Evolutionary conservation across 2,888 invertebrate genomes (phyloP), one percentile per base, ranked within the genome.

Genomic region (Ethmia dodecea): DNA sequence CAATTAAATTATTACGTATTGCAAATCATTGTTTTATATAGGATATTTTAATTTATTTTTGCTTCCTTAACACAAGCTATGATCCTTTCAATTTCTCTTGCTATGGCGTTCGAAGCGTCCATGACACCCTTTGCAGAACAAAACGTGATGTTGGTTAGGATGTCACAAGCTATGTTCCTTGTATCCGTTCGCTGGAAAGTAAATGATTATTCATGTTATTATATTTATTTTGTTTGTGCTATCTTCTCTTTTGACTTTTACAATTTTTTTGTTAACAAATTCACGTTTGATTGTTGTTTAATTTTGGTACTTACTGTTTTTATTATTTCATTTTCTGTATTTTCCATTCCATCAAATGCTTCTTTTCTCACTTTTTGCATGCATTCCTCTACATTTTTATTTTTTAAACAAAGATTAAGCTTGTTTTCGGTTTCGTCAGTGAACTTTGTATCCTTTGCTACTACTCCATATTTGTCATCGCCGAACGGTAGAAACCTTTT

Each of bases 61-160:
- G n/a, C n/a, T n/a, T n/a, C n/a, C n/a, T n/a, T n/a, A n/a, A n/a
- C 51, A 35, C 70, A 71, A 32, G 52, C 49, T 3, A 61, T 42
- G 5, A 68, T 55, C 12, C 52, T 35, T 13, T 60, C 33, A 3
- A 56, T 47, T 49, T 62, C 61, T 28, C 40, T 42, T 0, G 59
- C 46, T 9, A 70, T 54, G 8, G 44, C 40, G 20, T 47, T 38
- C 1, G 67, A 51, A 10, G 65, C 61, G 10, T 59, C 52, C 10
- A 62, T 45, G 2, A 71, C 33, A n/a, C 68, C 65, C 16, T 65
- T 47, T 5, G 60, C 47, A 3, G 63, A 52, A 34, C 73, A 74
- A 5, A 42, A 27, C 8, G 62, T 33, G 3, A 71, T 43, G 1
- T 52, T 44, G 3, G 55, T 53, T 36, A 64, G 52, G 13, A 65